Evolutionary conservation across 2,888 invertebrate species (phyloP), one percentile per base, ranked within the genome.

Genomic region (Drepana falcataria): DNA sequence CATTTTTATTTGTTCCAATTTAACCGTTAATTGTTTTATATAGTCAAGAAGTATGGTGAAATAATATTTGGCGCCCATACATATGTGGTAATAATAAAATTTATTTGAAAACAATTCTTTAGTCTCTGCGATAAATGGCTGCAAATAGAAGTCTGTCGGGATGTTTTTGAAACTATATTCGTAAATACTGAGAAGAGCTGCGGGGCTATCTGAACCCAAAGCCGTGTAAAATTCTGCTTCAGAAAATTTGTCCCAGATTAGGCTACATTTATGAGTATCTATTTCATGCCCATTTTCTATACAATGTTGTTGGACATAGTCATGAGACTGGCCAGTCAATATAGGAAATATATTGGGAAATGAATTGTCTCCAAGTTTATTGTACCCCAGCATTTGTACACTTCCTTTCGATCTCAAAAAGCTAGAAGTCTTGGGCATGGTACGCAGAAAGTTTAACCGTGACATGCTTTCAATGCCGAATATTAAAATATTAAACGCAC

Each of bases 291-390:
- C 6, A 44, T 86, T 81, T 0, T 85, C 88, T 83, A 93, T 92
- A 71, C 96, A 96, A 0, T 76, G 83, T 33, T 85, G 79, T 48
- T 83, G 81, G 21, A 95, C 71, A 67, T 95, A 94, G 1, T 85
- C 82, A 49, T 92, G 92, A 7, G 92, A 92, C 44, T 93, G 69
- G 0, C 97, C 97, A 7, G 93, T 93, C n/a, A 97, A 81, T 48
- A 96, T 88, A 0, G 98, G 95, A 47, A 97, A 92, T 48, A 98
- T 76, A 80, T 98, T 98, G 0, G 97, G 96, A 73, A 95, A 97
- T 0, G 97, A 97, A 76, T 98, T 98, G 80, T 98, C 97, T 0
- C 94, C 98, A 2, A 98, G 94, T 90, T 98, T 98, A 74, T 95
- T 97, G 79, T 96, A 97, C 1, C 98, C 98, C 58, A 94, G 77